Evolutionary conservation across 1,140 invertebrate genomes (phyloP), one percentile per base, ranked within the genome.

Genomic region (Lysiphlebus fabarum): DNA sequence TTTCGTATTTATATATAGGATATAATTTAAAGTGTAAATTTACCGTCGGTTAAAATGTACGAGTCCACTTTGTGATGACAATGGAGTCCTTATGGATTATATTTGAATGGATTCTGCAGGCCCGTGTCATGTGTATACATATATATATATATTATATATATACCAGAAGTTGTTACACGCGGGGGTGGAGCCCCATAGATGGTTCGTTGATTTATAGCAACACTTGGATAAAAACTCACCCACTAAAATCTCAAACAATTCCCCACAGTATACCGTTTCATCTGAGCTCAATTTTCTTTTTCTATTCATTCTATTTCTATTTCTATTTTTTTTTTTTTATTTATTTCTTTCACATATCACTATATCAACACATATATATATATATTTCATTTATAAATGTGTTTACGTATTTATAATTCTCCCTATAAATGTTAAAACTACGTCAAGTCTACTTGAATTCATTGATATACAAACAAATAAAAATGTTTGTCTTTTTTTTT

Each of bases 131-230:
- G 55, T 57, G 56, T 12, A 26, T 26, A 26, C 3, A 17, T 26
- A 26, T 26, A 26, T 4, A 26, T 26, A 26, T 4, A n/a, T n/a
- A n/a, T 11, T 42, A 43, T 58, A 42, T 67, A 58, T 67, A 55
- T 58, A 62, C 53, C 41, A 49, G 57, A 48, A 57, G 61, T 62
- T 47, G 36, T 26, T 26, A 26, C 17, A 41, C 40, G 60, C 50
- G 59, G 67, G 62, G 65, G 64, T 69, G 64, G 61, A 66, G 59
- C 50, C 56, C 53, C 41, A 41, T 57, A 26, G 26, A 8, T 26
- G 51, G 57, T 61, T 53, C 62, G 59, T 36, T 69, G 67, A 70
- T 70, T 70, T 70, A 70, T 70, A 64, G 66, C 62, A 68, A 68
- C 65, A 67, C 66, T 70, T 53, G 36, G 62, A 36, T 51, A 50